These are phyloP conservation scores for Carassius gibelio DNA, from an alignment of 2,113 vertebrate species.

Conservation along the genomic window DNA sequence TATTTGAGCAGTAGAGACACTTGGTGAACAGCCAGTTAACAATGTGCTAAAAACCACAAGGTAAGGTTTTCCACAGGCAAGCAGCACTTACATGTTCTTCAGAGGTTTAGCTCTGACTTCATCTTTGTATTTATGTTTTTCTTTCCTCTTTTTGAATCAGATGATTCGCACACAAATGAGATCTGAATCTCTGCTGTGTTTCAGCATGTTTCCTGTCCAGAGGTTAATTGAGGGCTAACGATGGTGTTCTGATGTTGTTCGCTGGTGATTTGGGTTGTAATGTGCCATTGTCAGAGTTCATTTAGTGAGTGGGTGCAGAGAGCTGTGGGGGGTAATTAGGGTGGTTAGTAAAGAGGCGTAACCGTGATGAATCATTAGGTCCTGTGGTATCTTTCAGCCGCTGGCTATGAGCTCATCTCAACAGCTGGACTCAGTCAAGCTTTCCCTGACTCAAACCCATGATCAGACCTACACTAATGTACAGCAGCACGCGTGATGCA, in stretches of 20 bases:
- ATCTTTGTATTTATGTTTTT: too few species aligned
- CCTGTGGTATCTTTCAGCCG: not conserved
- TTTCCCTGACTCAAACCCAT: not conserved
- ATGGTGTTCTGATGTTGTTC: not conserved
- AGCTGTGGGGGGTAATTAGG: constrained; percentile 20
- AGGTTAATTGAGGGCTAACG: not conserved
- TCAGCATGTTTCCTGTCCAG: not conserved
- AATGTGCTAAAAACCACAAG: too few species aligned
- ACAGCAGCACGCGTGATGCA: not conserved
- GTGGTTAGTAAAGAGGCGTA: constrained; percentile 16
- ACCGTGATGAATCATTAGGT: constrained; percentile 22
- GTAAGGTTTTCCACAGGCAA: too few species aligned
- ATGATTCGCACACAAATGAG: not conserved
- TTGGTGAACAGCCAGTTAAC: too few species aligned
- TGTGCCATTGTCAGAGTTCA: constrained; percentile 23
- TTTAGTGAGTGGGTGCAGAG: constrained; percentile 19
- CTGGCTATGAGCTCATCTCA: constrained; percentile 7
- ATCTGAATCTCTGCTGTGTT: constrained; percentile 10
- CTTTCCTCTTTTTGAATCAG: not conserved
- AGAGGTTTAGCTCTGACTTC: too few species aligned
- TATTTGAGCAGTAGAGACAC: too few species aligned
- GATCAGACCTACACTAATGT: constrained; percentile 9
- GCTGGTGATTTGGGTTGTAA: constrained; percentile 18
- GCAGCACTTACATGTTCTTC: too few species aligned
- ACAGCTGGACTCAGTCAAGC: constrained; percentile 31